A percentile compares a stretch with the other conserved stretches of the same genome.
phyloP scores from a whole-genome alignment of 2,113 vertebrate species.

The Hippocampus comes region DNA sequence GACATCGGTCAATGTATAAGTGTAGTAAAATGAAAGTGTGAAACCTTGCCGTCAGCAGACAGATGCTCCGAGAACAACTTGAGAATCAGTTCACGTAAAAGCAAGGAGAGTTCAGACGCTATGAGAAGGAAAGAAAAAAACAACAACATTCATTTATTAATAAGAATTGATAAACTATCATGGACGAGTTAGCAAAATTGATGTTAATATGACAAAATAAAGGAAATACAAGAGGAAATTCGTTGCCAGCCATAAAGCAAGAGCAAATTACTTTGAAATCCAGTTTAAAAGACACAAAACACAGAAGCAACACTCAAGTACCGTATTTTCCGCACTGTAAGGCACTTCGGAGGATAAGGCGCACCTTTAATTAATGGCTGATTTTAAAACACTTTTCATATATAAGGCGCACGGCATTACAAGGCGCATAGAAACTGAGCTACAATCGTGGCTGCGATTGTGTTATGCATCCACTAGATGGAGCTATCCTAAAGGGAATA shows the following conservation, averaged over 20 bases:
- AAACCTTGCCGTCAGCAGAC: constrained; percentile 78
- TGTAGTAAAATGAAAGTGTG: neutral
- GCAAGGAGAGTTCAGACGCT: constrained; percentile 71
- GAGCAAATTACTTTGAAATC: constrained; percentile 5
- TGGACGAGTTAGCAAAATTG: neutral
- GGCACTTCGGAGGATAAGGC: too few species aligned
- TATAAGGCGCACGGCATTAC: too few species aligned
- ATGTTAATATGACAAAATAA: neutral
- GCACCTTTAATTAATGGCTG: too few species aligned
- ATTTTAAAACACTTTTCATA: too few species aligned
- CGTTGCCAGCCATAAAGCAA: neutral
- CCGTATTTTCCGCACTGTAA: too few species aligned
- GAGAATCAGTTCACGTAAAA: constrained; percentile 72
- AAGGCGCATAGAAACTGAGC: too few species aligned
- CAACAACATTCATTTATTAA: neutral
- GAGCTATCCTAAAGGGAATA: too few species aligned
- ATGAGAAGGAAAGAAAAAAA: constrained; percentile 12
- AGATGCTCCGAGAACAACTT: constrained; percentile 75
- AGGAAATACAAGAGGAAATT: neutral
- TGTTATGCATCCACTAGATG: too few species aligned
- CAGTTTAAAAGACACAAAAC: neutral
- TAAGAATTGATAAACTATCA: neutral
- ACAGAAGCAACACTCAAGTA: neutral
- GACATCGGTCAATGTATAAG: neutral
- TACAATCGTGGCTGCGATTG: too few species aligned